Evolutionary conservation across 2,113 vertebrate species (phyloP).

Genomic region (Pachyramphus minor): DNA sequence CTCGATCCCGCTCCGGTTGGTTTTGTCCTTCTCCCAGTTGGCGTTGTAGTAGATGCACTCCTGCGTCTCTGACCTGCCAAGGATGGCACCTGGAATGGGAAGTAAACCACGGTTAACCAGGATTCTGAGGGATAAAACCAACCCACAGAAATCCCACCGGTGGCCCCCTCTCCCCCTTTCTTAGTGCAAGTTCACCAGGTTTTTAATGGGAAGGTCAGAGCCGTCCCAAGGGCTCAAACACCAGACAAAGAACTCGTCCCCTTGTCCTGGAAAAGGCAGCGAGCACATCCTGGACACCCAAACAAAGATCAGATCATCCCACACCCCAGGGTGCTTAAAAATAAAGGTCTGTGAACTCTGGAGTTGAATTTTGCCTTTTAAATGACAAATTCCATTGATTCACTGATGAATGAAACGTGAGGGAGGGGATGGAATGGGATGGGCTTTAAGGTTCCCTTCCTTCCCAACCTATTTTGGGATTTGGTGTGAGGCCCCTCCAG

Average conservation of each 20-base stretch:
- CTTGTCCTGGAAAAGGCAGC: no score
- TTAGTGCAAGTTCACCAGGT: no score
- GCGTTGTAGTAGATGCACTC: constrained; percentile 95
- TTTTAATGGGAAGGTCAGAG: background rate
- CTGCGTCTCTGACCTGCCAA: constrained; percentile 94
- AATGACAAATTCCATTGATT: background rate
- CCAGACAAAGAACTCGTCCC: background rate
- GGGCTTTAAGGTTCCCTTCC: background rate
- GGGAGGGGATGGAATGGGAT: background rate
- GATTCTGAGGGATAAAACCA: no score
- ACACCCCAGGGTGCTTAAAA: background rate
- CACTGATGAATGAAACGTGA: no score
- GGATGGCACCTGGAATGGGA: constrained; percentile 85
- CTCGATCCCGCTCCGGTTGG: constrained; percentile 92
- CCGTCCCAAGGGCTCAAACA: background rate
- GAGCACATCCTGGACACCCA: background rate
- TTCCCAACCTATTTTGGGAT: background rate
- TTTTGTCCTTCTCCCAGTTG: constrained; percentile 97
- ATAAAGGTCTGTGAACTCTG: background rate
- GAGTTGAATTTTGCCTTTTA: background rate
- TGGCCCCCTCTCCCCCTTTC: background rate
- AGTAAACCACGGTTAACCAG: background rate
- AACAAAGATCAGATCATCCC: background rate
- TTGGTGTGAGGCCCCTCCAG: background rate
- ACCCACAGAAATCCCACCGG: background rate